phyloP scores from a whole-genome alignment of 2,888 invertebrate genomes.

The Sceliomorpha sp. region DNA sequence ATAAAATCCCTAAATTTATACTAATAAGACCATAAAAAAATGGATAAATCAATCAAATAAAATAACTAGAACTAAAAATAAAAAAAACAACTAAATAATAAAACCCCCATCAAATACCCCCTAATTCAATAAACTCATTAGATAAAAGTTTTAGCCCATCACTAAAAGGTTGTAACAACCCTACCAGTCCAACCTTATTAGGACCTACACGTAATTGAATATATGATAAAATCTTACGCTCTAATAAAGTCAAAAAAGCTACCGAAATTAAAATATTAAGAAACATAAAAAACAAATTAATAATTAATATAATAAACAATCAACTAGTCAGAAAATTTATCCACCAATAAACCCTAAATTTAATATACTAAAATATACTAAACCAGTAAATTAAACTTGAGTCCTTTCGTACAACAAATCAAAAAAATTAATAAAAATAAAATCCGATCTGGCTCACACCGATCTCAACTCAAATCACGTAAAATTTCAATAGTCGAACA shows the following conservation, averaged over 20 bases:
- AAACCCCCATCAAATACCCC: no score
- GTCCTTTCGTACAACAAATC: constrained; percentile 91
- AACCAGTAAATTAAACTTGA: constrained; percentile 81
- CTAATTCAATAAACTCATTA: constrained; percentile 85
- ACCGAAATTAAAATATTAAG: constrained; percentile 84
- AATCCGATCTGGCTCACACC: constrained; percentile 92
- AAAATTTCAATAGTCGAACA: constrained; percentile 92
- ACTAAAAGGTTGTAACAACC: constrained; percentile 86
- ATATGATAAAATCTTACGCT: constrained; percentile 86
- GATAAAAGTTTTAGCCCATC: constrained; percentile 88
- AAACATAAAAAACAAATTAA: constrained; percentile 72
- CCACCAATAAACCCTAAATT: constrained; percentile 85
- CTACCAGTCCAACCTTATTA: constrained; percentile 85
- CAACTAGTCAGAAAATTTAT: constrained; percentile 28
- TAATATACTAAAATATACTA: constrained; percentile 83
- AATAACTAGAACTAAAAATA: constrained; percentile 84
- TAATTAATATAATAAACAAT: constrained; percentile 76
- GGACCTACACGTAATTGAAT: constrained; percentile 88
- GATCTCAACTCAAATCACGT: constrained; percentile 95
- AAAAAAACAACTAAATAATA: constrained; percentile 83
- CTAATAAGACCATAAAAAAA: constrained; percentile 82
- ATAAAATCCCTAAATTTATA: constrained; percentile 84
- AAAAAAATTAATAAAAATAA: constrained; percentile 84
- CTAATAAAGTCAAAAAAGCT: constrained; percentile 87
- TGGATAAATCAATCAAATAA: constrained; percentile 84